These are phyloP conservation scores for Sturnus vulgaris DNA, from an alignment of 2,113 vertebrate species.

Conservation along the genomic window DNA sequence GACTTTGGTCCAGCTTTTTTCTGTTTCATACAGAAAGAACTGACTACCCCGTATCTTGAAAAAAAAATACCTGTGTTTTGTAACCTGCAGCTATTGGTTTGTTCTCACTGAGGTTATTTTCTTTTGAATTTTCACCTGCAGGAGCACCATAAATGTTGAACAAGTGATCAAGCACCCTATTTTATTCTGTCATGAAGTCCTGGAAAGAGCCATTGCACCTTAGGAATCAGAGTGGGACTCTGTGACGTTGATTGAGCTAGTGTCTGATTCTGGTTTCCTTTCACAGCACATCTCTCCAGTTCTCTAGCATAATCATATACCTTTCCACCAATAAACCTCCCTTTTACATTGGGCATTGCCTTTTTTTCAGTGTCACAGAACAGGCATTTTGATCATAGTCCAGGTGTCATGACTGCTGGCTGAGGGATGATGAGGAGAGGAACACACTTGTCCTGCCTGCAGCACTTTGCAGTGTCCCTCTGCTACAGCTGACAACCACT, in stretches of 20 bases:
- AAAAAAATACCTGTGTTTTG: not conserved
- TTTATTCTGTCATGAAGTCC: not conserved
- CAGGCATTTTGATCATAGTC: not conserved
- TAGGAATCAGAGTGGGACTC: not conserved
- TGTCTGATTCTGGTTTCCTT: not conserved
- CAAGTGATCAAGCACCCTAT: not conserved
- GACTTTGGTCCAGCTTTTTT: not conserved
- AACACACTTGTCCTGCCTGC: rapidly evolving
- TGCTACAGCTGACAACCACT: not conserved
- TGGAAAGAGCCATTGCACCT: not conserved
- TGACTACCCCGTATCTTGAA: not conserved
- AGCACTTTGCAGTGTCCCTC: not conserved
- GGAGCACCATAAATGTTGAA: not conserved
- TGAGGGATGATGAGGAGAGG: not conserved
- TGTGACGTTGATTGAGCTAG: rapidly evolving
- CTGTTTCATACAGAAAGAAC: not conserved
- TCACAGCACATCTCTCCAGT: not conserved
- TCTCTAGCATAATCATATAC: not conserved
- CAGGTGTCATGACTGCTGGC: rapidly evolving
- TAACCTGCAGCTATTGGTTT: not conserved
- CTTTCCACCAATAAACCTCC: constrained; percentile 14
- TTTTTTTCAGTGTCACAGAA: not conserved
- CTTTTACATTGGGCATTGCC: not conserved
- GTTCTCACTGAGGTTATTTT: not conserved
- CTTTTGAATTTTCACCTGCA: not conserved